Base-by-base conservation (phyloP, 1,140 invertebrate genomes). In the Lordiphosa collinella region DNA sequence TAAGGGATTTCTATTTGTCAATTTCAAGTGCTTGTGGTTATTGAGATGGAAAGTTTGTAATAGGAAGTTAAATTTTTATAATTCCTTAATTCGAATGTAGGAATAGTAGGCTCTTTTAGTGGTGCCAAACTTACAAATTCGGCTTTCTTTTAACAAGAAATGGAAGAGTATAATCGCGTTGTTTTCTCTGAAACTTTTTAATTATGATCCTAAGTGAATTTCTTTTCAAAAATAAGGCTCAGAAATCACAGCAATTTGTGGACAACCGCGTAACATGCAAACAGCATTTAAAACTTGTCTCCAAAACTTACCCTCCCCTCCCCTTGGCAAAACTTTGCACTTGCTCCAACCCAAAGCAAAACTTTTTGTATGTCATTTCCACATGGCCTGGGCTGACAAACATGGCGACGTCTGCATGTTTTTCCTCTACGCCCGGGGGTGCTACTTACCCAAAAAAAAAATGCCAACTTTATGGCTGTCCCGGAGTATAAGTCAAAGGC, bases 201-300 rank as follows among this genome's bases (percentile, higher is more conserved):
- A 53, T 38, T 62, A 58, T 38, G 51, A 52, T 47, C 44, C 57
- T 53, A 51, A 54, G 61, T 72, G 53, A 53, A 44, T 52, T 61
- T 41, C 22, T 32, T 8, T 38, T 18, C 53, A 59, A 59, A 66
- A 66, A 80, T 62, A 60, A 71, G 63, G 58, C 58, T 31, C 36
- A 67, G 44, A 70, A 73, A 80, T 80, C 61, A 80, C 47, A 41
- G 65, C 55, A 80, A 80, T 71, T 80, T 80, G 50, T 29, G 52
- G 55, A 44, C 65, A 68, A 49, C 72, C 72, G 54, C 64, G 63
- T 37, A 64, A 84, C 78, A 84, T 84, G 78, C 73, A 84, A 84
- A 84, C 72, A 84, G 71, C 72, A 84, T 84, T 84, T 84, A 84
- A 84, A 84, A 84, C 72, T 82, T 82, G 71, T 82, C 71, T 37